Percentiles rank a stretch among this genome's conserved stretches.
Conservation (phyloP, 1,140 invertebrate species). For the Uloborus diversus region DNA sequence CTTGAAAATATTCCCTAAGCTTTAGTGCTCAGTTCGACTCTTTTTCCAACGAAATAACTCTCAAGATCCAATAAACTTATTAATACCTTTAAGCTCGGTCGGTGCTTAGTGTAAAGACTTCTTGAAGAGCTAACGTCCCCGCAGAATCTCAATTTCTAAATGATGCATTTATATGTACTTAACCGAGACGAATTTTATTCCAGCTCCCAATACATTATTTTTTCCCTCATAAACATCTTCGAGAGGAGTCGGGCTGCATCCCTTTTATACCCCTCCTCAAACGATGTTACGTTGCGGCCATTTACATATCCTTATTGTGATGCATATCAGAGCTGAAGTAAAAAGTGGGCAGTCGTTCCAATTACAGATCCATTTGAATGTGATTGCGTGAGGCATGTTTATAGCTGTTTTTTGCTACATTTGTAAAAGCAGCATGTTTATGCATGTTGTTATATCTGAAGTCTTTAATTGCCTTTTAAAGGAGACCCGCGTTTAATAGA, state of each 20-base stretch:
- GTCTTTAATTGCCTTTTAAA: slow-evolving; percentile 56
- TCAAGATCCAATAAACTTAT: neutral
- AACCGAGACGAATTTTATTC: neutral
- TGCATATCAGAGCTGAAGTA: slow-evolving; percentile 45
- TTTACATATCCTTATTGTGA: slow-evolving; percentile 53
- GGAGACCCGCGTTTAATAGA: slow-evolving; percentile 47
- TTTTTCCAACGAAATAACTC: too few species aligned
- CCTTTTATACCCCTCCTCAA: neutral
- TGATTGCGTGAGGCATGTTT: slow-evolving; percentile 51
- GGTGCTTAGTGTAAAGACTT: too few species aligned
- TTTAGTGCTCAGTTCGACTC: too few species aligned
- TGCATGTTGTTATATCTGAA: slow-evolving; percentile 55
- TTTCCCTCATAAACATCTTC: too few species aligned
- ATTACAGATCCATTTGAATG: slow-evolving; percentile 51
- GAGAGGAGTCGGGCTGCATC: too few species aligned
- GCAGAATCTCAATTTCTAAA: neutral
- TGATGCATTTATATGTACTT: neutral
- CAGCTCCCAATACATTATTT: neutral
- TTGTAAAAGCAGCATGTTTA: slow-evolving; percentile 50
- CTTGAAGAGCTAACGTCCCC: neutral
- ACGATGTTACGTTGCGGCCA: slow-evolving; percentile 4
- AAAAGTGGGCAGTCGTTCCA: slow-evolving; percentile 49
- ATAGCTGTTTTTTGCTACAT: slow-evolving; percentile 47
- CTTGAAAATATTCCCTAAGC: too few species aligned
- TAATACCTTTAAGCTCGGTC: too few species aligned